Base-by-base conservation (phyloP, 1,140 invertebrate species). In the Bombus waltoni region DNA sequence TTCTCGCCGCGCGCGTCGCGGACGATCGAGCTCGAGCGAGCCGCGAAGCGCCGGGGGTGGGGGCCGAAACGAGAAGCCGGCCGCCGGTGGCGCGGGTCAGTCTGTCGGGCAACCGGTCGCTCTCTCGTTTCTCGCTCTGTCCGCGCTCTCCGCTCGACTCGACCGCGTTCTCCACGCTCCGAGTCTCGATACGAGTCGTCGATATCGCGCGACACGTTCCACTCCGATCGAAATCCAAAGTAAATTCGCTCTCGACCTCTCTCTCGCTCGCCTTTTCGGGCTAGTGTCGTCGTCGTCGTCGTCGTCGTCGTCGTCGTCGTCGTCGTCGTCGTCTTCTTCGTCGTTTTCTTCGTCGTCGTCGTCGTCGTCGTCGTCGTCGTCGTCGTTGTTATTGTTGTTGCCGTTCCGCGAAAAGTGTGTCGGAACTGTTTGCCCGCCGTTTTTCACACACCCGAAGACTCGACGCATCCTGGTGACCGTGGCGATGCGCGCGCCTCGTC, bases 51-150 rank as follows among this genome's bases (percentile, higher is more conserved):
- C 57, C 88, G 89, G 88, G 92, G 92, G 89, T 88, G 87, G 89
- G 89, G 88, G 86, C 87, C 87, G 88, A 88, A 92, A 91, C 94
- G 92, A 90, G 94, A 93, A 94, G 92, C 93, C 94, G 94, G 94
- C 92, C 92, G 93, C 92, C 92, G 88, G 91, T 91, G 91, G 92
- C 92, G 93, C 93, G 94, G 94, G 94, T 95, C 94, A 95, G 95
- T 95, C 94, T 95, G 93, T 95, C 95, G 95, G 94, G 93, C 94
- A 95, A 94, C 94, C 94, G 94, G 94, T 95, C 94, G 94, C 93
- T 93, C 92, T 89, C 79, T 87, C 89, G 89, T 90, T 87, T 81
- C 88, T 82, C 73, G 86, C 70, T 90, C 85, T 81, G 81, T 89
- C 85, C 86, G 89, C 62, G 88, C 88, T 81, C 87, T 90, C 77